Evolutionary conservation across 2,888 invertebrate genomes (phyloP).

Genomic region (Coleophora flavipennella): DNA sequence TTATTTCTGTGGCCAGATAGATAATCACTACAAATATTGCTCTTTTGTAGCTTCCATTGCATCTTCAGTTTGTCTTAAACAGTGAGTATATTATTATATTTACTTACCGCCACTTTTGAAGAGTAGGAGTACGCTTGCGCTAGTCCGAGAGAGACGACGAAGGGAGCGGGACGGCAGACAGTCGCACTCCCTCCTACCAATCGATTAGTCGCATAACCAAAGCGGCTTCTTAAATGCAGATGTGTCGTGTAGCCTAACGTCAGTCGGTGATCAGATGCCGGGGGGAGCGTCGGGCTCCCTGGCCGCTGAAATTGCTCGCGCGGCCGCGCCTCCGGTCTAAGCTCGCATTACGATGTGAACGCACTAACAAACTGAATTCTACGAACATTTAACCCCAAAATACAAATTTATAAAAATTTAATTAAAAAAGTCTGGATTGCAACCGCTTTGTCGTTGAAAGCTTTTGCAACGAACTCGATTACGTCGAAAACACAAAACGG

Average conservation of each 20-base stretch:
- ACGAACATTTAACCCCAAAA: not conserved
- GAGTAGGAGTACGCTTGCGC: constrained; percentile 50
- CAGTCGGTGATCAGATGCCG: constrained; percentile 62
- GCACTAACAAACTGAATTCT: not conserved
- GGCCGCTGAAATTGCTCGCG: constrained; percentile 21
- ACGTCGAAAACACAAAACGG: constrained; percentile 4
- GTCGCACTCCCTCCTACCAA: constrained; percentile 67
- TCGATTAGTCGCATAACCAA: constrained; percentile 74
- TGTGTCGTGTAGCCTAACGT: constrained; percentile 67
- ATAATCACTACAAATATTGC: no score
- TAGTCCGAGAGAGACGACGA: constrained; percentile 44
- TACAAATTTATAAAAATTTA: not conserved
- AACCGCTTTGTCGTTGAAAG: not conserved
- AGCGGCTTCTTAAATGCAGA: constrained; percentile 73
- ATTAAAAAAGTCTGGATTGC: constrained; percentile 1
- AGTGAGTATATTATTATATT: constrained; percentile 61
- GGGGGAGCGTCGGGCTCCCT: constrained; percentile 33
- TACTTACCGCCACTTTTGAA: constrained; percentile 66
- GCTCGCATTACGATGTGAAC: not conserved
- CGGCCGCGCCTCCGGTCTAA: constrained; percentile 19
- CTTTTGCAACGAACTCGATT: constrained; percentile 1
- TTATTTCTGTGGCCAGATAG: no score
- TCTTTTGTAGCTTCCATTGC: constrained; percentile 27
- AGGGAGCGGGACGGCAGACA: constrained; percentile 46
- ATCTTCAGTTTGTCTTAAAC: constrained; percentile 47